phyloP scores from a whole-genome alignment of 2,888 invertebrate genomes.

The Euspilapteryx auroguttella region DNA sequence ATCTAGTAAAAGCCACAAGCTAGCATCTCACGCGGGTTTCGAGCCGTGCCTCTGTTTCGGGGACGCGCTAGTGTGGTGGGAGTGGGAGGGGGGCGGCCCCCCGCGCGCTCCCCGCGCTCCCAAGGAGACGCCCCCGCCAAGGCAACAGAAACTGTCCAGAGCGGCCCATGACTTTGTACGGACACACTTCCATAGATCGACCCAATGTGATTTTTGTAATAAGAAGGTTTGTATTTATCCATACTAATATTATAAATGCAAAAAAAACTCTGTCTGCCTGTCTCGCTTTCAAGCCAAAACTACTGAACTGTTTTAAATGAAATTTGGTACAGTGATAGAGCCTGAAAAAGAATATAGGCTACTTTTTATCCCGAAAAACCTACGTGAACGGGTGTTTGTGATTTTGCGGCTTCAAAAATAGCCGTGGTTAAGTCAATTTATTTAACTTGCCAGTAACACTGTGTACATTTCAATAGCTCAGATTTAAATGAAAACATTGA shows the following conservation, averaged over 20 bases:
- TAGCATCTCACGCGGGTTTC: constrained; percentile 81
- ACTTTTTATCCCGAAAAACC: no score
- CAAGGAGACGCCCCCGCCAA: constrained; percentile 22
- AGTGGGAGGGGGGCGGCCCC: constrained; percentile 61
- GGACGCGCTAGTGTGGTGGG: constrained; percentile 83
- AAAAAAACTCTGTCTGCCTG: no score
- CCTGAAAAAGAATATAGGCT: no score
- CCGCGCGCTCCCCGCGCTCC: constrained; percentile 26
- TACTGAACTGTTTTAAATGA: no score
- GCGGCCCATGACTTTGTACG: constrained; percentile 77
- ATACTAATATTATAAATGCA: no score
- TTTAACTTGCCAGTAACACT: no score
- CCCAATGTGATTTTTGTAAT: constrained; percentile 91
- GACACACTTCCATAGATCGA: constrained; percentile 86
- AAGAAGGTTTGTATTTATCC: constrained; percentile 69
- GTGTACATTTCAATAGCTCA: no score
- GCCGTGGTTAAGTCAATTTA: no score
- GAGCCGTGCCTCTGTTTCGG: constrained; percentile 91
- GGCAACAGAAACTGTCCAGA: constrained; percentile 22
- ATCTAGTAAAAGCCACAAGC: constrained; percentile 70
- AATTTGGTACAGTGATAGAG: no score
- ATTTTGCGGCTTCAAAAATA: no score
- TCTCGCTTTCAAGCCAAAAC: no score
- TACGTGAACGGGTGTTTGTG: no score
- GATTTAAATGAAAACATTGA: not conserved